Percentiles rank a stretch among this genome's conserved stretches.
These are phyloP conservation scores for Melanotaenia boesemani DNA, from an alignment of 2,797 vertebrate genomes.

Conservation along the genomic window DNA sequence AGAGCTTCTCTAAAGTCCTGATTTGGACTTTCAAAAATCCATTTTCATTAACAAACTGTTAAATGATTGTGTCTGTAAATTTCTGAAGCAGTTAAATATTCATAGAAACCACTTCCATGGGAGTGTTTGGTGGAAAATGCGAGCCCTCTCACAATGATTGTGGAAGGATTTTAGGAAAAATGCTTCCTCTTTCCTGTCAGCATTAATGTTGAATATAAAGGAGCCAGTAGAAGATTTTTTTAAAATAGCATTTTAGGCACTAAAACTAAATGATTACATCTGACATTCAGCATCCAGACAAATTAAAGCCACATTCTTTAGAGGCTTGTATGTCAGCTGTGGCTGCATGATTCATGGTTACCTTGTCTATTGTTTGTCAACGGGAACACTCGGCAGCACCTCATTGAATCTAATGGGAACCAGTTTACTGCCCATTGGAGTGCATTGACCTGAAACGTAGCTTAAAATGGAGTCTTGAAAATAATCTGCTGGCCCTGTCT, in stretches of 20 bases:
- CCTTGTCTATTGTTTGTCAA: slow-evolving; percentile 9
- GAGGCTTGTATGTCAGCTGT: background rate
- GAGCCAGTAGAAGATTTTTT: background rate
- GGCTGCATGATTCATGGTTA: background rate
- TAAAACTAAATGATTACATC: background rate
- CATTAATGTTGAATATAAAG: background rate
- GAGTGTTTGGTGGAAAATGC: slow-evolving; percentile 15
- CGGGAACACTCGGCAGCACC: background rate
- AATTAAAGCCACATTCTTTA: background rate
- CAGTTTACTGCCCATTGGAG: slow-evolving; percentile 15
- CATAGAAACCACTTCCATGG: slow-evolving; percentile 37
- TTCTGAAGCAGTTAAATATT: slow-evolving; percentile 50
- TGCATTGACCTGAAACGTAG: slow-evolving; percentile 23
- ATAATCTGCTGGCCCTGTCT: background rate
- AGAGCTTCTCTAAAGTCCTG: background rate
- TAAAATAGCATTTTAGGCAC: background rate
- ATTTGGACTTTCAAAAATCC: slow-evolving; percentile 26
- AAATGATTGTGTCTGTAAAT: slow-evolving; percentile 40
- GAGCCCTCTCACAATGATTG: background rate
- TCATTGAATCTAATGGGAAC: slow-evolving; percentile 21
- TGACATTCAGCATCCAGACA: background rate
- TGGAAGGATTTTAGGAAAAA: background rate
- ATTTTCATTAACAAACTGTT: slow-evolving; percentile 51
- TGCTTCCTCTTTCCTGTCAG: background rate
- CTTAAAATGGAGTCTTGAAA: slow-evolving; percentile 5